Evolutionary conservation across 2,797 vertebrate species (phyloP), one percentile per base, ranked within the genome.

Genomic region (Sternarchorhynchus goeldii): DNA sequence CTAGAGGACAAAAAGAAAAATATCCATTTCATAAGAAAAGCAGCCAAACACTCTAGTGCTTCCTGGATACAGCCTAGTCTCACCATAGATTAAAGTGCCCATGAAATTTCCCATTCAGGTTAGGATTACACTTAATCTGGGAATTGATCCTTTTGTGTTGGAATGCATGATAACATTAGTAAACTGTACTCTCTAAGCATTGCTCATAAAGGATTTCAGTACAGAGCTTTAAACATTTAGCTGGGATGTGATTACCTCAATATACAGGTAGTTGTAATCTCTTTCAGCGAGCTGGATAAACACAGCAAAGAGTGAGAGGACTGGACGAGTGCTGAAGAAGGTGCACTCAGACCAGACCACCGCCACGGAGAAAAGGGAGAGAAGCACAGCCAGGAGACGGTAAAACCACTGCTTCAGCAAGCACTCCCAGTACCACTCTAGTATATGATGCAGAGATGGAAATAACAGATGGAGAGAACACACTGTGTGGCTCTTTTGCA

Each of bases 271-370:
- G 89, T 98, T 98, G 82, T 98, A 98, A 45, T 96, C 97, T 78
- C 90, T 92, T 82, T 98, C 96, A 1, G 97, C 97, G 77, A 98
- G 91, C 86, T 97, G 96, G 88, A 99, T 98, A 91, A 98, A 98
- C 67, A 98, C 95, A 0, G 97, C 97, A 64, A 99, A 98, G 45
- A 98, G 93, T 0, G 97, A 99, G 16, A 99, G 91, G 88, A 98
- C 96, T 0, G 97, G 97, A 0, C 66, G 88, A 17, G 95, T 97
- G 90, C 97, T 98, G 91, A 99, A 99, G 92, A 99, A 99, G 0
- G 97, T 99, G 91, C 97, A 99, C 80, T 99, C 97, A 0, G 97
- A 99, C 97, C 97, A 99, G 73, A 99, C 97, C 74, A 99, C 97
- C 5, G 96, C 92, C 84, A 96, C 92, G 4, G 97, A 98, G 90